Conservation (phyloP, 2,888 invertebrate genomes). For the Dichetophora obliterata region DNA sequence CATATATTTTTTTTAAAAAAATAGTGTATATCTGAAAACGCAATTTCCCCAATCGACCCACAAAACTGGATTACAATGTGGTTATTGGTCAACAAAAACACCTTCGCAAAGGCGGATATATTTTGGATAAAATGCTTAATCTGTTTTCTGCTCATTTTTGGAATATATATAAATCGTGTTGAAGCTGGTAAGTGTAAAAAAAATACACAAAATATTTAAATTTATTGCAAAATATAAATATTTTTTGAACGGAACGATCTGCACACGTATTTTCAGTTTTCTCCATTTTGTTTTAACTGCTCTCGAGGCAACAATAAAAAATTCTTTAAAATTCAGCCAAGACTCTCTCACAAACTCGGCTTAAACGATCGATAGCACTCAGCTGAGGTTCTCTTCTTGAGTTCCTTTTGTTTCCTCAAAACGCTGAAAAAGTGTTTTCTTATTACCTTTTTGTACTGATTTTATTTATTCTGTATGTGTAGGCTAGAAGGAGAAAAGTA, state of each 20-base stretch:
- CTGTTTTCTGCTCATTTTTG: constrained; percentile 48
- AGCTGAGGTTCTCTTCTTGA: background rate
- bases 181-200: constrained; percentile 47
- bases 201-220: background rate
- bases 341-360: constrained; percentile 12
- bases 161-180: constrained; percentile 27
- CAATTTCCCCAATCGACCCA: constrained; percentile 42
- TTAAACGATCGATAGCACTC: background rate
- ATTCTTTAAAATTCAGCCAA: constrained; percentile 21
- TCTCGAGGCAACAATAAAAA: background rate
- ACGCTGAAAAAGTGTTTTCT: background rate
- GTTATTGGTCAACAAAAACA: constrained; percentile 61
- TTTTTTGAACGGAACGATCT: background rate
- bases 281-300: constrained; percentile 38
- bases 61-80: constrained; percentile 63
- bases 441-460: background rate
- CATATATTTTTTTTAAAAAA: too few species aligned
- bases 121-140: constrained; percentile 61
- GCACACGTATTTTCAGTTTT: constrained; percentile 20
- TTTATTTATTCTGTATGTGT: background rate
- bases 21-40: too few species aligned
- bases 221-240: background rate
- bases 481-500: background rate
- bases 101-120: constrained; percentile 63
- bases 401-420: background rate